Conservation (phyloP, 2,113 vertebrate species). For the Echinops telfairi region DNA sequence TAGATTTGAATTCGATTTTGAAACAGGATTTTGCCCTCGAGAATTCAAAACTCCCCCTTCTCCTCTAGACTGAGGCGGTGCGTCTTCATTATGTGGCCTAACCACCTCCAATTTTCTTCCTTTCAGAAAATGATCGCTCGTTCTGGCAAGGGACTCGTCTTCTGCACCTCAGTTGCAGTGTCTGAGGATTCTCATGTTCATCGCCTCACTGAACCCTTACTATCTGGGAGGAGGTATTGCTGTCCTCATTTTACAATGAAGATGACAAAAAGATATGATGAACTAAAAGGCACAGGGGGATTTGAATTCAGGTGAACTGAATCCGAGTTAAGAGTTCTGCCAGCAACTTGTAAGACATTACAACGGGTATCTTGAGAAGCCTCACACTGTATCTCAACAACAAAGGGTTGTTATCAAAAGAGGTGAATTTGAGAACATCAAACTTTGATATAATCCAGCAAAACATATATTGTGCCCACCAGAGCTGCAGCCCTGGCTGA, state of each 20-base stretch:
- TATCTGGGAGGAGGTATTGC: too few species aligned
- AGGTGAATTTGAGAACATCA: conserved; percentile 28
- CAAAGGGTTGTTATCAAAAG: neutral
- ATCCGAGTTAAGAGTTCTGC: neutral
- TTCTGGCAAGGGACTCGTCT: too few species aligned
- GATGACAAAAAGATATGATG: too few species aligned
- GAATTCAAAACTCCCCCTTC: neutral
- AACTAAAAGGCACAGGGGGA: too few species aligned
- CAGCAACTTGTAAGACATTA: neutral
- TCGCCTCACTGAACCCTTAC: too few species aligned
- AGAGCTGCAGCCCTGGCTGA: neutral
- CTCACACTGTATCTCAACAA: neutral
- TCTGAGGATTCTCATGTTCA: too few species aligned
- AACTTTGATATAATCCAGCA: neutral
- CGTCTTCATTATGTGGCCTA: neutral
- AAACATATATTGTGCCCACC: neutral
- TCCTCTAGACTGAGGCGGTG: neutral
- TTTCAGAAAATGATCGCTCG: too few species aligned
- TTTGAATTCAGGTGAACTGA: too few species aligned
- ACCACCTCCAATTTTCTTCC: neutral
- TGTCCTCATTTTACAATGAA: too few species aligned
- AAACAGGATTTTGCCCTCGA: neutral
- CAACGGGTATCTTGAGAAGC: neutral
- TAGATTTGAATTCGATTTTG: conserved; percentile 2
- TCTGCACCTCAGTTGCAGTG: too few species aligned